These are phyloP conservation scores for Chanos chanos DNA, from an alignment of 2,797 vertebrate species.

Conservation along the genomic window DNA sequence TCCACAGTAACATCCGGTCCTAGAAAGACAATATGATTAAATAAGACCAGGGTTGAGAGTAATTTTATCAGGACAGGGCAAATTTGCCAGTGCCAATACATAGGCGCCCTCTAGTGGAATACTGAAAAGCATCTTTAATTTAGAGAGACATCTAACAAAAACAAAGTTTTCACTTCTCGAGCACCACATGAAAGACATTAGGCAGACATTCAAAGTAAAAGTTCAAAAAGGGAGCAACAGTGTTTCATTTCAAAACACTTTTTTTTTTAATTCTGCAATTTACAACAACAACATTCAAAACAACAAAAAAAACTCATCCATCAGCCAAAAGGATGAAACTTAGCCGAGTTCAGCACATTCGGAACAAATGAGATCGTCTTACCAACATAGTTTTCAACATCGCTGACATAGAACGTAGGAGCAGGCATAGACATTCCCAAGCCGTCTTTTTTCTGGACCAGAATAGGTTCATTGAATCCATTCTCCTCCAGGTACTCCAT, in stretches of 20 bases:
- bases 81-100: no score
- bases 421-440: constrained; percentile 87
- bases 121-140: neutral
- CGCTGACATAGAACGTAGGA: constrained; percentile 96
- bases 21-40: constrained; percentile 45
- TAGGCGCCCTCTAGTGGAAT: constrained; percentile 47
- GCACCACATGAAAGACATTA: no score
- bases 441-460: constrained; percentile 91
- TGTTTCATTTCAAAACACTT: no score
- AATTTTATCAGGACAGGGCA: neutral
- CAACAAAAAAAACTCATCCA: no score
- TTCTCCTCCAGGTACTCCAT: constrained; percentile 90
- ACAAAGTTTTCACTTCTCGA: no score
- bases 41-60: neutral
- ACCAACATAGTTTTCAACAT: constrained; percentile 97
- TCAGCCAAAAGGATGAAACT: neutral
- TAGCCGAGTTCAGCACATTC: neutral
- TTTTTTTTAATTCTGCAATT: no score
- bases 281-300: no score
- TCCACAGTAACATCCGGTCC: constrained; percentile 90
- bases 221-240: no score
- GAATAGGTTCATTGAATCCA: constrained; percentile 90
- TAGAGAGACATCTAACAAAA: no score
- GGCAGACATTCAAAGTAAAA: no score
- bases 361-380: constrained; percentile 32